Conservation (phyloP, 2,888 invertebrate genomes). For the Lordiphosa fenestrarum region DNA sequence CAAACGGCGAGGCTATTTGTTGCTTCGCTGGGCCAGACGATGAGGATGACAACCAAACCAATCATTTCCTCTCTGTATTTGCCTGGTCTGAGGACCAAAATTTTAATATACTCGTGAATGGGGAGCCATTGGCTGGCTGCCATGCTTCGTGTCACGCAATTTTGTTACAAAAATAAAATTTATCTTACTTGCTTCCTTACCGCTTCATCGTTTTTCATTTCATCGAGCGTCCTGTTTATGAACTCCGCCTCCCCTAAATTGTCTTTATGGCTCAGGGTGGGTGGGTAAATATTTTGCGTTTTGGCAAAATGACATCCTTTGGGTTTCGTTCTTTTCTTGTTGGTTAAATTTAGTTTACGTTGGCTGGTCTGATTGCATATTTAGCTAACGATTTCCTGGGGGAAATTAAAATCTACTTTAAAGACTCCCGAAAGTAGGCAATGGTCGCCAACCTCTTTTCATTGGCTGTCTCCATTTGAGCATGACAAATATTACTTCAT, state of each 20-base stretch:
- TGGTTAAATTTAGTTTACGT: conserved; percentile 49
- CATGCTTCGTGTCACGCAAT: conserved; percentile 70
- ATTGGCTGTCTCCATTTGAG: conserved; percentile 20
- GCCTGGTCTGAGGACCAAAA: conserved; percentile 30
- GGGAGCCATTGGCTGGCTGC: conserved; percentile 51
- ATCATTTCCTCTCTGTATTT: conserved; percentile 45
- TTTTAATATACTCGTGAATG: conserved; percentile 62
- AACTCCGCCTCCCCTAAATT: conserved; percentile 61
- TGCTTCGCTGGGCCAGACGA: conserved; percentile 65
- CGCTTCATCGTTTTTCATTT: conserved; percentile 51
- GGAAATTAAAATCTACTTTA: conserved; percentile 61
- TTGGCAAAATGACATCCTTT: conserved; percentile 62
- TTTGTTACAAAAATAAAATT: conserved; percentile 69
- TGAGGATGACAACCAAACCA: conserved; percentile 42
- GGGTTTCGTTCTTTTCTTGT: conserved; percentile 26
- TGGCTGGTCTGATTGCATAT: conserved; percentile 40
- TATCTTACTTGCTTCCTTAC: conserved; percentile 46
- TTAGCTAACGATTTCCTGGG: conserved; percentile 52
- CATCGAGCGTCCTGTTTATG: conserved; percentile 61
- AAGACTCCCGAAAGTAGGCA: conserved; percentile 16
- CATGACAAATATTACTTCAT: conserved; percentile 45
- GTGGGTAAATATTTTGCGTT: conserved; percentile 53
- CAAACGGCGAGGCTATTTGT: conserved; percentile 57
- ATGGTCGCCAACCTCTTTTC: background rate
- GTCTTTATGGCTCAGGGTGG: conserved; percentile 56